Percentiles rank a stretch among this genome's conserved stretches.
These are phyloP conservation scores for Istiophorus platypterus DNA, from an alignment of 2,113 vertebrate genomes.

Conservation along the genomic window DNA sequence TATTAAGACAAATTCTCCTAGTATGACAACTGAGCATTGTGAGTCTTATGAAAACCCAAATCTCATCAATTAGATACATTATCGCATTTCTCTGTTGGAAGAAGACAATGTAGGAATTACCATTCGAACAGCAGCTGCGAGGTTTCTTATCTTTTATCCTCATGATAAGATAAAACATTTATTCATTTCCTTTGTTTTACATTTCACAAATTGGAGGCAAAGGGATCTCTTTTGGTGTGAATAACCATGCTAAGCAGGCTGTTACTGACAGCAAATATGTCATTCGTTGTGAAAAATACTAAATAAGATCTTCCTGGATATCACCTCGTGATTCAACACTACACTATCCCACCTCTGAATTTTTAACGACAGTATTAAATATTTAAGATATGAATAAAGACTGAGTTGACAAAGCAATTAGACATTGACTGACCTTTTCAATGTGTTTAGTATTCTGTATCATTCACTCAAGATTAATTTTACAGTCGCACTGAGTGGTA, in stretches of 20 bases:
- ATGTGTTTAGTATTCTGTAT: constrained; percentile 70
- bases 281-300: constrained; percentile 75
- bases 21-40: constrained; percentile 19
- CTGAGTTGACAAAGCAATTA: constrained; percentile 79
- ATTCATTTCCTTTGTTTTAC: constrained; percentile 75
- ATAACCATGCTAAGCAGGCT: constrained; percentile 66
- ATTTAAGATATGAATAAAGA: constrained; percentile 78
- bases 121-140: constrained; percentile 36
- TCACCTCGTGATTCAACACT: constrained; percentile 42
- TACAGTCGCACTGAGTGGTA: constrained; percentile 9
- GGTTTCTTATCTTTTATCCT: constrained; percentile 62
- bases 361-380: constrained; percentile 73
- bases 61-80: constrained; percentile 65
- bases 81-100: constrained; percentile 46
- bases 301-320: constrained; percentile 70
- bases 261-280: constrained; percentile 58
- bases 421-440: constrained; percentile 77
- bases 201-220: constrained; percentile 64
- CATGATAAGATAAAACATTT: constrained; percentile 63
- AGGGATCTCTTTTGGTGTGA: constrained; percentile 61
- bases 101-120: constrained; percentile 40
- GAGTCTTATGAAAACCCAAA: constrained; percentile 34
- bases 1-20: constrained; percentile 33
- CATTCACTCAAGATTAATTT: constrained; percentile 58
- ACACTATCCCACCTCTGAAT: constrained; percentile 57